Percentiles rank a stretch among this genome's conserved stretches.
These are phyloP conservation scores for Cepaea hortensis DNA, from an alignment of 2,888 invertebrate species.

Conservation along the genomic window DNA sequence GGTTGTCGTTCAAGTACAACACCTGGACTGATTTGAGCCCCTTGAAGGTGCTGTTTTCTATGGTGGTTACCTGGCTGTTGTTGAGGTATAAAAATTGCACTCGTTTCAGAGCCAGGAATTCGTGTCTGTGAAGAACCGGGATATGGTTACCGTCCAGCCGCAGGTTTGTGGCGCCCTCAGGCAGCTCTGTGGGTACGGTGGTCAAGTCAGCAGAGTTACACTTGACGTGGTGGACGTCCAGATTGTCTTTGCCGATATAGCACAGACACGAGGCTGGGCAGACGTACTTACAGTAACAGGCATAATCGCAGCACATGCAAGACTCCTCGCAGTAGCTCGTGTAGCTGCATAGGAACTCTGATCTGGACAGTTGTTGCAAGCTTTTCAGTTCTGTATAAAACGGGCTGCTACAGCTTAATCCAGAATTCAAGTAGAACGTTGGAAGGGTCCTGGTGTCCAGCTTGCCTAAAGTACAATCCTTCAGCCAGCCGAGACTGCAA, in stretches of 20 bases:
- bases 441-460: constrained; percentile 49
- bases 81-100: constrained; percentile 55
- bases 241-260: constrained; percentile 49
- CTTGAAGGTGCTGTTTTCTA: constrained; percentile 60
- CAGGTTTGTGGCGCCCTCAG: constrained; percentile 60
- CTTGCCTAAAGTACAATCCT: constrained; percentile 48
- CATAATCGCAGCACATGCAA: constrained; percentile 63
- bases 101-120: constrained; percentile 51
- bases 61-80: constrained; percentile 56
- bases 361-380: constrained; percentile 46
- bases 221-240: constrained; percentile 52
- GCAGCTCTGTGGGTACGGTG: constrained; percentile 55
- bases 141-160: constrained; percentile 63
- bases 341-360: constrained; percentile 62
- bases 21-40: constrained; percentile 57
- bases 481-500: constrained; percentile 64
- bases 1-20: constrained; percentile 58
- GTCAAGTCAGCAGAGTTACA: constrained; percentile 58
- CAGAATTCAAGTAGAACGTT: constrained; percentile 45
- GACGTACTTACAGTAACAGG: constrained; percentile 62
- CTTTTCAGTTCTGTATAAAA: constrained; percentile 54
- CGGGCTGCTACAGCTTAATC: constrained; percentile 54
- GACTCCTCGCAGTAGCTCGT: constrained; percentile 56
- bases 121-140: constrained; percentile 43
- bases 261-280: constrained; percentile 63